A percentile compares a stretch with the other conserved stretches of the same genome.
Evolutionary conservation across 2,797 vertebrate genomes (phyloP).

Genomic region (Propithecus deckenii): DNA sequence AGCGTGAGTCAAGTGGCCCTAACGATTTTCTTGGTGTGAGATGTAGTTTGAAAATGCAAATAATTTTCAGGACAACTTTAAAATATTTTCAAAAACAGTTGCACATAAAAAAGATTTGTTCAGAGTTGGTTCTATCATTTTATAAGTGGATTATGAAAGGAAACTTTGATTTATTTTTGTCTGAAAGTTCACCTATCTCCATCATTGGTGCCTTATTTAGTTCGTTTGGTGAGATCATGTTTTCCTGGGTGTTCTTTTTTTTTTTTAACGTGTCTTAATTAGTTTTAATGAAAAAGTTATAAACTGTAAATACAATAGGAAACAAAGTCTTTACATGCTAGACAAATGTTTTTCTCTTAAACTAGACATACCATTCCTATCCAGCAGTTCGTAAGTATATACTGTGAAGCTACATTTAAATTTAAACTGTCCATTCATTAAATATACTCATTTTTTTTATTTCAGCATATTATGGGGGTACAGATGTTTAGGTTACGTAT

Average conservation of each 20-base stretch:
- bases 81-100: background rate
- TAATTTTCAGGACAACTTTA: background rate
- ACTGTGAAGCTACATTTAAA: conserved; percentile 28
- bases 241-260: background rate
- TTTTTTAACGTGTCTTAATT: background rate
- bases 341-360: conserved; percentile 11
- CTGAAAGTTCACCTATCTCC: background rate
- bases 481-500: no score
- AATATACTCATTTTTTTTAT: background rate
- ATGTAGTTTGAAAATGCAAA: background rate
- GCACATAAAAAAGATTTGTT: background rate
- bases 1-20: background rate
- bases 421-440: conserved; percentile 42
- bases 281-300: background rate
- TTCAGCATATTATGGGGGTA: no score
- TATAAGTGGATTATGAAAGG: background rate
- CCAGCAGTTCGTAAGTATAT: background rate
- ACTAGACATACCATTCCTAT: background rate
- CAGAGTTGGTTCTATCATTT: background rate
- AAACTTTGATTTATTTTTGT: background rate
- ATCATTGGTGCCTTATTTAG: background rate
- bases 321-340: background rate
- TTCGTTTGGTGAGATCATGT: background rate
- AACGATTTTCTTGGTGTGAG: background rate
- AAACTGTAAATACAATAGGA: background rate